Conservation (phyloP, 2,888 invertebrate genomes). For the Dicroscelio sp. region DNA sequence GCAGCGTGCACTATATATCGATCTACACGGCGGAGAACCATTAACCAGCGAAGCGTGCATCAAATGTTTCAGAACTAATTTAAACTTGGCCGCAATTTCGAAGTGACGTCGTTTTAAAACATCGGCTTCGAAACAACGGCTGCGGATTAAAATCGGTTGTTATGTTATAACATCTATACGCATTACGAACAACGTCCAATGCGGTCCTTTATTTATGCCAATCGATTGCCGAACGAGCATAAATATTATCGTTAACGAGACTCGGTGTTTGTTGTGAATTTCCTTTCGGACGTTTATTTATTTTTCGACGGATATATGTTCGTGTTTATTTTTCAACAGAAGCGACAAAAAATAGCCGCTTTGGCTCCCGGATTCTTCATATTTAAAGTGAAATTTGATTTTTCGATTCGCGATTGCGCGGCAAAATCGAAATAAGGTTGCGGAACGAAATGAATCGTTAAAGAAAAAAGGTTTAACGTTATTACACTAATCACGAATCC, state of each 20-base stretch:
- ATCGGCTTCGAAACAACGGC: conserved; percentile 80
- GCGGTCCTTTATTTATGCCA: conserved; percentile 14
- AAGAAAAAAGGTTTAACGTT: background rate
- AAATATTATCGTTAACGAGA: conserved; percentile 16
- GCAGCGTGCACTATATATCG: conserved; percentile 83
- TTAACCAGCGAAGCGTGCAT: conserved; percentile 86
- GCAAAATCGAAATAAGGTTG: too few species aligned
- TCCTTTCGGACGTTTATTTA: background rate
- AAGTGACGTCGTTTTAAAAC: conserved; percentile 85
- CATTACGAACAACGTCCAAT: conserved; percentile 31
- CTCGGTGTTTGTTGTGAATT: background rate
- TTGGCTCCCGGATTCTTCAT: too few species aligned
- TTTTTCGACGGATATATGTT: background rate
- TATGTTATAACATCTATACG: conserved; percentile 77
- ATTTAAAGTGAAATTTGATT: too few species aligned
- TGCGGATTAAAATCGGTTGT: conserved; percentile 85
- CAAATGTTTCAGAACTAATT: conserved; percentile 91
- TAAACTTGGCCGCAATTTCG: conserved; percentile 88
- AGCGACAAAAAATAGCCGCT: too few species aligned
- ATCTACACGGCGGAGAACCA: conserved; percentile 85
- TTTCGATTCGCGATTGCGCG: too few species aligned
- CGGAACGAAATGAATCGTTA: too few species aligned
- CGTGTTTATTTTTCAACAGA: too few species aligned
- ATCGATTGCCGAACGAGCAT: conserved; percentile 20
- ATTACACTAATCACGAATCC: background rate